These are phyloP conservation scores for Neosilurus mollespiculum DNA, from an alignment of 2,797 vertebrate genomes.

Conservation along the genomic window DNA sequence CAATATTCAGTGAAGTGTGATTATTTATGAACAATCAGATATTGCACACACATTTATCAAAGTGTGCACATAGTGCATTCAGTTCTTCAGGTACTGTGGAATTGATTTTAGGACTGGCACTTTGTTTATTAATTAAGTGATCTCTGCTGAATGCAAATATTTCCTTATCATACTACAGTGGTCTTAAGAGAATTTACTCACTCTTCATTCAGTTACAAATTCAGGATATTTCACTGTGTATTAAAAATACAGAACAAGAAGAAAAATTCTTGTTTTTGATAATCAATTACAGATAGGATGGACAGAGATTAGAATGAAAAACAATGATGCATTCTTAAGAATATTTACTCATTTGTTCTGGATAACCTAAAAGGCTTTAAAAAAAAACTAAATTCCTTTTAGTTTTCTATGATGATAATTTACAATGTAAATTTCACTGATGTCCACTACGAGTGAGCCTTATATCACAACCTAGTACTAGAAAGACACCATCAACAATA, in stretches of 20 bases:
- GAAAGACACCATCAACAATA: not conserved
- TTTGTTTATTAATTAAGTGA: not conserved
- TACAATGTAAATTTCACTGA: not conserved
- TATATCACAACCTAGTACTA: not conserved
- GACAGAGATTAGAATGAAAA: not conserved
- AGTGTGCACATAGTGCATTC: not conserved
- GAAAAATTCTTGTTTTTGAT: not conserved
- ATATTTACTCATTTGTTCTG: not conserved
- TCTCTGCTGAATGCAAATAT: not conserved
- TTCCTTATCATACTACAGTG: not conserved
- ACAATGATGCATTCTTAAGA: not conserved
- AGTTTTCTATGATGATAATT: not conserved
- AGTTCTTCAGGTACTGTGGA: not conserved
- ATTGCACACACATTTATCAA: constrained; percentile 15
- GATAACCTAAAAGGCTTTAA: not conserved
- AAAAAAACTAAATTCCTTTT: too few relatives aligned
- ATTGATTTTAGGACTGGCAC: not conserved
- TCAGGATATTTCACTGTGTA: not conserved
- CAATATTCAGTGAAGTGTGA: constrained; percentile 13
- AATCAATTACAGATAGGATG: not conserved
- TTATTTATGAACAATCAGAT: constrained; percentile 17
- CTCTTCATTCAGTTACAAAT: not conserved
- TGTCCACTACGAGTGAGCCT: not conserved
- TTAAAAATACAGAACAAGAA: not conserved
- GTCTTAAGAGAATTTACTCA: not conserved